Evolutionary conservation across 2,888 invertebrate species (phyloP).

Genomic region (Cremastinae sp.): DNA sequence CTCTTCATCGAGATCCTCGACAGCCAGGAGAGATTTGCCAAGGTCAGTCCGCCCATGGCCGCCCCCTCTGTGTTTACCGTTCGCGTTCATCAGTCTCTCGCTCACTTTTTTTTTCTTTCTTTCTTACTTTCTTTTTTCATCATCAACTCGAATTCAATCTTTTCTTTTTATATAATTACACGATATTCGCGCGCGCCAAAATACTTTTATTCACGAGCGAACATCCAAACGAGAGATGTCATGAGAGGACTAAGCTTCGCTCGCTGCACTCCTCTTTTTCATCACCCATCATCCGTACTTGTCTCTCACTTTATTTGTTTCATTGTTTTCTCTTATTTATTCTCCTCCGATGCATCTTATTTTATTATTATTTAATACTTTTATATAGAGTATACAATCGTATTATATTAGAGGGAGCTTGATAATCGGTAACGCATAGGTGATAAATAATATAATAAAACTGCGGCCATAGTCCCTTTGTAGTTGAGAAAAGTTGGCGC

Average conservation of each 20-base stretch:
- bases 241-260: constrained; percentile 63
- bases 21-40: constrained; percentile 90
- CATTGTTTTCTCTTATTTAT: no score
- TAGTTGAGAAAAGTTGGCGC: constrained; percentile 39
- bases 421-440: constrained; percentile 29
- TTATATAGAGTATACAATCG: no score
- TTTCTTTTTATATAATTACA: no score
- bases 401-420: constrained; percentile 10
- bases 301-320: constrained; percentile 3
- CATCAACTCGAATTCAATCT: no score
- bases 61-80: no score
- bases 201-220: constrained; percentile 44
- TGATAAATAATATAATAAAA: constrained; percentile 45
- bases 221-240: constrained; percentile 62
- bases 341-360: no score
- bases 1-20: constrained; percentile 91
- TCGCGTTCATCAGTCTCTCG: constrained; percentile 57
- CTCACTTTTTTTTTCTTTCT: constrained; percentile 54
- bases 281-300: constrained; percentile 42
- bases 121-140: no score
- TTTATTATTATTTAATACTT: no score
- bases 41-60: constrained; percentile 83
- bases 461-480: constrained; percentile 42
- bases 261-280: constrained; percentile 18
- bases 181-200: not conserved